Base-by-base conservation (phyloP, 2,797 vertebrate genomes). In the Rhodeus uyekii region DNA sequence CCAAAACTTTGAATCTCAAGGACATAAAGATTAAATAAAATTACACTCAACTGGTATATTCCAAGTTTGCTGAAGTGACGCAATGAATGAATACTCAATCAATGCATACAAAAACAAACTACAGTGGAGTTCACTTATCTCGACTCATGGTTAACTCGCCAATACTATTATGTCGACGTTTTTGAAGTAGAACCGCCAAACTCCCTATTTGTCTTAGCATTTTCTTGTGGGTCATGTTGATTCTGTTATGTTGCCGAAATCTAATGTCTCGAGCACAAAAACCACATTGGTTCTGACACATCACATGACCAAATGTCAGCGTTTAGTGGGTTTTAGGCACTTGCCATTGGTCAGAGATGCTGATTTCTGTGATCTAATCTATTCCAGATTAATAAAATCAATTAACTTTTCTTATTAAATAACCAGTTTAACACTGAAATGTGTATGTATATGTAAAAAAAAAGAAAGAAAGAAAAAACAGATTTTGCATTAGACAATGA, bases 401-500 rank as follows among this genome's bases (percentile, higher is more conserved):
- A 42, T 60, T 5, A 22, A 27, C n/a, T 74, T 38, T 9, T 55
- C 14, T 24, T 61, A 32, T 63, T 19, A 60, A 39, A 74, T 73
- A 39, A 53, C 29, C 16, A 24, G 13, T 46, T 71, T 60, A 46
- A 10, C 53, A 34, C 53, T 38, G 29, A 63, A 34, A 60, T 71
- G 24, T 39, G 32, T n/a, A n/a, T n/a, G n/a, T n/a, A n/a, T n/a
- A n/a, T n/a, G n/a, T n/a, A n/a, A n/a, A n/a, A n/a, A n/a, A n/a
- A n/a, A n/a, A n/a, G n/a, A n/a, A n/a, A n/a, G n/a, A n/a, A n/a
- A n/a, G n/a, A n/a, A n/a, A n/a, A n/a, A n/a, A n/a, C n/a, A n/a
- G n/a, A n/a, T n/a, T 46, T 46, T 24, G 22, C 19, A 80, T 29
- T 69, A 81, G 44, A 48, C 36, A 29, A 27, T 16, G 42, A 81